phyloP scores from a whole-genome alignment of 2,888 invertebrate species.

The Meghimatium bilineatum region DNA sequence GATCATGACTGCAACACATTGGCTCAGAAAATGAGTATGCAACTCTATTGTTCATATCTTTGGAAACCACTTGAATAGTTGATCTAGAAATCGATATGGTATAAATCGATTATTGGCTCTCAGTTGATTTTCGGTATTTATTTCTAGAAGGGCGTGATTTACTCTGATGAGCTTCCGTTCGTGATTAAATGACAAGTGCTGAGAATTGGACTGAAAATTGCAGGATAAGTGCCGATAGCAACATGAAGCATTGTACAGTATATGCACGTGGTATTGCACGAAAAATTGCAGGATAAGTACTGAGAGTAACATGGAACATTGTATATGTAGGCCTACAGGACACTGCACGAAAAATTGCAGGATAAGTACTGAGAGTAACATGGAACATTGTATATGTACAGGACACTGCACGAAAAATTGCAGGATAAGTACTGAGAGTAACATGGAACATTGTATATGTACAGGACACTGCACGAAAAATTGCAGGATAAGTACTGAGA shows the following conservation, averaged over 20 bases:
- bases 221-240: not conserved
- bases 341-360: no score
- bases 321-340: no score
- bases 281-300: not conserved
- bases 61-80: conserved; percentile 3
- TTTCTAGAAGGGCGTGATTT: not conserved
- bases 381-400: no score
- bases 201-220: not conserved
- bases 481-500: no score
- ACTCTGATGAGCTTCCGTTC: not conserved
- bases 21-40: not conserved
- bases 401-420: no score
- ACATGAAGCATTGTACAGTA: not conserved
- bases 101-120: conserved; percentile 19
- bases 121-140: conserved; percentile 11
- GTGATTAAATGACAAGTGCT: not conserved
- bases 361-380: no score
- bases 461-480: no score
- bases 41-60: not conserved
- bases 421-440: no score
- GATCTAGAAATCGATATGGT: conserved; percentile 17
- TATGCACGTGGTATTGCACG: not conserved
- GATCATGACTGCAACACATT: not conserved
- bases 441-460: no score
- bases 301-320: no score